A percentile compares a stretch with the other conserved stretches of the same genome.
phyloP scores from a whole-genome alignment of 2,797 vertebrate species.

The Okamejei kenojei region DNA sequence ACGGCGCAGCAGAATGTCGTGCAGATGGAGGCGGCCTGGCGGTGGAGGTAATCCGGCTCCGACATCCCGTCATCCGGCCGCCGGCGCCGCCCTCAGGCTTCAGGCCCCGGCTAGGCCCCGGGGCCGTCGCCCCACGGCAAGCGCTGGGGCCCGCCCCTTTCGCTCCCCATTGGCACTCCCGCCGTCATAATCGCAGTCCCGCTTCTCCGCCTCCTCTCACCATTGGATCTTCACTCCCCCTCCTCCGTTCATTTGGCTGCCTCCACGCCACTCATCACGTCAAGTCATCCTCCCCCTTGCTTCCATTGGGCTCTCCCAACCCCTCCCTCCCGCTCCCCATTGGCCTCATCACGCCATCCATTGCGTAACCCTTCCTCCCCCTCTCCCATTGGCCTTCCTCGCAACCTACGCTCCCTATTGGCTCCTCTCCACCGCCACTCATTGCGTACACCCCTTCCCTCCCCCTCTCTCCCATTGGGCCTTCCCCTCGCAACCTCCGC shows the following conservation, averaged over 20 bases:
- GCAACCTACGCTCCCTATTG: too few species aligned
- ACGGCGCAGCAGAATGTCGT: conserved; percentile 63
- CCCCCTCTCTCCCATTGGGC: too few species aligned
- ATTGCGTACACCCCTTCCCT: too few species aligned
- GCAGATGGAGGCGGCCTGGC: conserved; percentile 61
- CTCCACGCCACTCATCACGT: too few species aligned
- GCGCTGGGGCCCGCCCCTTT: background rate
- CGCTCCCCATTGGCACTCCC: background rate
- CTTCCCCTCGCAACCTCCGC: too few species aligned
- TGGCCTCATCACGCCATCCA: too few species aligned
- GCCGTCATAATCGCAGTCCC: too few species aligned
- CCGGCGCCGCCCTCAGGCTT: background rate
- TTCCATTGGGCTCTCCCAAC: too few species aligned
- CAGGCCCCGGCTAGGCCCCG: conserved; percentile 18
- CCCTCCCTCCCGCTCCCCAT: too few species aligned
- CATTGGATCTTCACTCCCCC: background rate
- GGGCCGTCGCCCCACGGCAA: background rate
- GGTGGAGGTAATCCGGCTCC: conserved; percentile 53
- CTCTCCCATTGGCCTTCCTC: too few species aligned
- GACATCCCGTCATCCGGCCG: background rate
- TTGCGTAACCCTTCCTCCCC: background rate
- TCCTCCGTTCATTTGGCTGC: background rate
- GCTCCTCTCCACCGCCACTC: background rate
- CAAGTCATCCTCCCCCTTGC: background rate
- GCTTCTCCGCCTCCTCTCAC: fast-evolving